These are phyloP conservation scores for Oplegnathus fasciatus DNA, from an alignment of 2,113 vertebrate genomes.

Conservation along the genomic window DNA sequence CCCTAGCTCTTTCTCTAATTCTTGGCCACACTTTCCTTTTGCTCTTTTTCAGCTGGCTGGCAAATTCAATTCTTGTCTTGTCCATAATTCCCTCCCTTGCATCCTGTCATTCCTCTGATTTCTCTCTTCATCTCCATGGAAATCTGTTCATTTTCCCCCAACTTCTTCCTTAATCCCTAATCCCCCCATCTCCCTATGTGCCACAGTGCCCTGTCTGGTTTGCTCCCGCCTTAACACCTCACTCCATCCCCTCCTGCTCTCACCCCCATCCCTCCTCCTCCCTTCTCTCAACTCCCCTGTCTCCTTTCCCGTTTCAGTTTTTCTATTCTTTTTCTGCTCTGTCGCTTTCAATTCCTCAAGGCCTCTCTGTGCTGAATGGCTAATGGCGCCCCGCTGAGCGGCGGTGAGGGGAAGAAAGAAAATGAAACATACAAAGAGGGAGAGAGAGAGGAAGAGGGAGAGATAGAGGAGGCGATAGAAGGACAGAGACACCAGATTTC, in stretches of 20 bases:
- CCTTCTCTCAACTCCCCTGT: constrained; percentile 53
- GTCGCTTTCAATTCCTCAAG: constrained; percentile 85
- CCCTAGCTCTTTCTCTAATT: constrained; percentile 7
- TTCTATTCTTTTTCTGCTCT: constrained; percentile 84
- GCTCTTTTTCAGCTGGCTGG: constrained; percentile 48
- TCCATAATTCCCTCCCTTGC: constrained; percentile 46
- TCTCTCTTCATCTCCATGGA: constrained; percentile 74
- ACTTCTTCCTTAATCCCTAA: constrained; percentile 73
- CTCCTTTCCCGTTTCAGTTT: constrained; percentile 65
- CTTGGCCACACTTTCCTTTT: constrained; percentile 37
- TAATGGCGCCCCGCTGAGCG: constrained; percentile 83
- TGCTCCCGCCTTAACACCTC: constrained; percentile 55
- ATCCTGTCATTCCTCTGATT: constrained; percentile 60
- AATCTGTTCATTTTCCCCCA: constrained; percentile 57
- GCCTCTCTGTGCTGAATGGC: constrained; percentile 81
- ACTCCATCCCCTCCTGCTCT: constrained; percentile 47
- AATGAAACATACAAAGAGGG: constrained; percentile 69
- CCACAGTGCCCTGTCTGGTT: constrained; percentile 59
- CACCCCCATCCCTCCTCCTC: constrained; percentile 1
- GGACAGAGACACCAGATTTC: constrained; percentile 68
- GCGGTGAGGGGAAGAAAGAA: constrained; percentile 72
- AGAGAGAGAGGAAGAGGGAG: constrained; percentile 9
- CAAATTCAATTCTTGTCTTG: constrained; percentile 27
- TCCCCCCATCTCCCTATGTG: constrained; percentile 67
- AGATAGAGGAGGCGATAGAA: constrained; percentile 31